These are phyloP conservation scores for Ceratoteleas bidentatus DNA, from an alignment of 1,140 invertebrate species.

Conservation along the genomic window DNA sequence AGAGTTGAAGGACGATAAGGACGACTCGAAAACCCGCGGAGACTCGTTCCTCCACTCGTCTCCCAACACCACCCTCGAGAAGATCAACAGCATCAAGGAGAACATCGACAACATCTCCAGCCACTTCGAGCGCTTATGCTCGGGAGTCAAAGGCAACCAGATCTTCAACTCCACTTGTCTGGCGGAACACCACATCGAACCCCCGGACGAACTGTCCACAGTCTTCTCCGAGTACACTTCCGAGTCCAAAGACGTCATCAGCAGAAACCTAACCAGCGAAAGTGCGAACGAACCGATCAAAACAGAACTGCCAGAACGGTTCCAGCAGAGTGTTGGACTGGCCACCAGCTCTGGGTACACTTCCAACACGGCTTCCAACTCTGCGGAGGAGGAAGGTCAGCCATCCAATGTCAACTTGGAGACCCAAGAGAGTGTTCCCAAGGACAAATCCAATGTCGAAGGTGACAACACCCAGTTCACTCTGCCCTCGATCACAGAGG, in stretches of 20 bases:
- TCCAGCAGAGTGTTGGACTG: not conserved
- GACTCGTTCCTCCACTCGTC: conserved; percentile 22
- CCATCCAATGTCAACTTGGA: no score
- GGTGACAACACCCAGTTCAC: no score
- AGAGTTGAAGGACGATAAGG: conserved; percentile 14
- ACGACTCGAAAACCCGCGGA: not conserved
- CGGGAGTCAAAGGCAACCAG: not conserved
- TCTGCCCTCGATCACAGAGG: not conserved
- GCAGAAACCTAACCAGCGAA: conserved; percentile 8
- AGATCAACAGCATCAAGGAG: conserved; percentile 5
- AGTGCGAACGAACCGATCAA: not conserved
- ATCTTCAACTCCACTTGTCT: conserved; percentile 12
- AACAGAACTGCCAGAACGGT: not conserved
- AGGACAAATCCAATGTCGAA: no score
- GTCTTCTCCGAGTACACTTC: conserved; percentile 13
- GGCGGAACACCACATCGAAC: conserved; percentile 10
- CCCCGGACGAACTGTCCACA: conserved; percentile 2
- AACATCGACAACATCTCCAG: not conserved
- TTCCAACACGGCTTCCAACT: no score
- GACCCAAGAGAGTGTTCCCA: no score
- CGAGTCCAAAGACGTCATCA: not conserved
- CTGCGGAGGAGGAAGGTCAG: no score
- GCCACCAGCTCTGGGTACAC: no score
- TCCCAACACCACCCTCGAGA: not conserved
- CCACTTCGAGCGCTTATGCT: conserved; percentile 7